Base-by-base conservation (phyloP, 2,888 invertebrate species). In the Lepetodrilus schrolli region DNA sequence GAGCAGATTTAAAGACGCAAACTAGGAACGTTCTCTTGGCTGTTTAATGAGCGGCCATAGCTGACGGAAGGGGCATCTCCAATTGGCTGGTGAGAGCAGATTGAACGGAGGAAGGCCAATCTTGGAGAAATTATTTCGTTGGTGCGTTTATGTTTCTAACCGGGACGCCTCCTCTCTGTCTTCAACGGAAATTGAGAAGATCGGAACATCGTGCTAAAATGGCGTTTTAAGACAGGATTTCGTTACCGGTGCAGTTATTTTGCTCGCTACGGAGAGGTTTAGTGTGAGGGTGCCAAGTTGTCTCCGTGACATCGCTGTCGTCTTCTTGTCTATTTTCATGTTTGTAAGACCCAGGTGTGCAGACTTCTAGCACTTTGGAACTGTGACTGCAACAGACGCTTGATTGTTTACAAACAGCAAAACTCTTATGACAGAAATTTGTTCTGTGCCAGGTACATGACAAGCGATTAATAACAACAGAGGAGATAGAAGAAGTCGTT, bases 1-100 rank as follows among this genome's bases (percentile, higher is more conserved):
- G 30, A 17, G n/a, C 26, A 1, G 10, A 30, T 58, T 34, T 30
- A 58, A 58, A 30, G 58, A 58, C 17, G 58, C 26, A 34, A 58
- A 17, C 58, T 3, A 30, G 30, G 17, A 58, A 30, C 26, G 58
- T 58, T 17, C n/a, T n/a, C 34, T 23, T 30, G 58, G 34, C 58
- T 58, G 58, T 58, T 58, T 58, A 58, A 58, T 58, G 58, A 58
- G 58, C 58, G 58, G 58, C 58, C 58, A 58, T 58, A n/a, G 58
- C 34, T 58, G 58, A 58, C 58, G 30, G 58, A 58, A 30, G 34
- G 58, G 58, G 30, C 30, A 34, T 58, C 58, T 26, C 26, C 34
- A 17, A 26, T 34, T 58, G 58, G 58, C 17, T 58, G 58, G 17
- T 30, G 26, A 30, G 34, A 17, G 58, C 26, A 58, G 58, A 58